Evolutionary conservation across 2,113 vertebrate genomes (phyloP), one percentile per base, ranked within the genome.

Genomic region (Panurus biarmicus): DNA sequence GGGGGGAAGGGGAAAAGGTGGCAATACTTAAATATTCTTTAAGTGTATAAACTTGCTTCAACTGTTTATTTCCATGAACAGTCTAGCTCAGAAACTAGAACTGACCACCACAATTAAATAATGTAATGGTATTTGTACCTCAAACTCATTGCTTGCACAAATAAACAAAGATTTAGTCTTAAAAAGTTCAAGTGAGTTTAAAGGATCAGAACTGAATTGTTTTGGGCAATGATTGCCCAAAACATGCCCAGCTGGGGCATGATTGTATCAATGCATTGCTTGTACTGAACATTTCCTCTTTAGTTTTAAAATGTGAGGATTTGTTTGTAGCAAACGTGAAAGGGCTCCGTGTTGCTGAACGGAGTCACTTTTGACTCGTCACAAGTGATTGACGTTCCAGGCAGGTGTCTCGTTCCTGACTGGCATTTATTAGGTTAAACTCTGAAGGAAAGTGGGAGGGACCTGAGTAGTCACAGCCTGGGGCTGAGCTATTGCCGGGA

Each of bases 351-450:
- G 61, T 45, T 87, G 70, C 61, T 67, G 38, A 38, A 40, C 10
- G 10, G 11, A 42, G 56, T 81, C n/a, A 5, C 35, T 50, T 67
- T 14, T 6, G 25, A 13, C 10, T 25, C 2, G 14, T 16, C 36
- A 19, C 20, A 24, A 25, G 70, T 13, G 48, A 28, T 12, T 65
- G 21, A 14, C 12, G 18, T 35, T 85, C 53, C 24, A 7, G 23
- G 80, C 77, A 78, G 58, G 74, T 95, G 82, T 14, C 33, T 90
- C 0, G 4, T 56, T 95, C 56, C 26, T 12, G 65, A 7, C 94
- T 91, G 93, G 94, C 96, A 95, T 79, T 95, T 96, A 95, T 77
- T 22, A 40, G 94, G 95, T 96, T 97, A 96, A 97, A 79, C 14
- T 5, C n/a, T 12, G 75, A 45, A 51, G 64, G 74, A 53, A 78